Evolutionary conservation across 2,113 vertebrate genomes (phyloP).

Genomic region (Gnathonemus echidnorhynchus): DNA sequence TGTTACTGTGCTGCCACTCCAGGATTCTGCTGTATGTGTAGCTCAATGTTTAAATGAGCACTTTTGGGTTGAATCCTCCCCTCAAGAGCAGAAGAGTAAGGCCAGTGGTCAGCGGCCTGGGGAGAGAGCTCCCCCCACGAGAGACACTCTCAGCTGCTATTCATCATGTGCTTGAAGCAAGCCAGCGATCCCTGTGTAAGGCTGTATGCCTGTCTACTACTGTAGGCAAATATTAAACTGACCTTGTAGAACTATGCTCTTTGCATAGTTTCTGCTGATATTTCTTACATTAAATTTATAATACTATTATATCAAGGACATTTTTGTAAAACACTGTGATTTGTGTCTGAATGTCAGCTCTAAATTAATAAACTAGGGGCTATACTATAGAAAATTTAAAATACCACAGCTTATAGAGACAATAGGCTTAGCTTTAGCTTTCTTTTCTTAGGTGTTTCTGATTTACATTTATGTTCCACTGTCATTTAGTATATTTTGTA

Average conservation of each 20-base stretch:
- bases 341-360: not conserved
- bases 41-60: conserved; percentile 39
- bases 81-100: conserved; percentile 15
- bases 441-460: conserved; percentile 5
- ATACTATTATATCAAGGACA: not conserved
- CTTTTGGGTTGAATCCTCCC: conserved; percentile 39
- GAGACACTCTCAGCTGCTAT: conserved; percentile 31
- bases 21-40: not conserved
- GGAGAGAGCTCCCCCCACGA: conserved; percentile 17
- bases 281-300: not conserved
- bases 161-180: conserved; percentile 39
- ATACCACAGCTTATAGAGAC: too few relatives aligned
- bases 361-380: not conserved
- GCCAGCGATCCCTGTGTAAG: conserved; percentile 40
- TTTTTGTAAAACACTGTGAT: not conserved
- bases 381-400: not conserved
- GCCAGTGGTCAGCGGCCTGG: not conserved
- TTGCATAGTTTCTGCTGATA: not conserved
- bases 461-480: conserved; percentile 19
- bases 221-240: conserved; percentile 24
- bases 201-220: conserved; percentile 52
- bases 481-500: not conserved
- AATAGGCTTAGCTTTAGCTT: not conserved
- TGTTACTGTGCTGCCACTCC: not conserved
- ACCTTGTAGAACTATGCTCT: not conserved